Evolutionary conservation across 2,113 vertebrate genomes (phyloP).

Genomic region (Setophaga petechia): DNA sequence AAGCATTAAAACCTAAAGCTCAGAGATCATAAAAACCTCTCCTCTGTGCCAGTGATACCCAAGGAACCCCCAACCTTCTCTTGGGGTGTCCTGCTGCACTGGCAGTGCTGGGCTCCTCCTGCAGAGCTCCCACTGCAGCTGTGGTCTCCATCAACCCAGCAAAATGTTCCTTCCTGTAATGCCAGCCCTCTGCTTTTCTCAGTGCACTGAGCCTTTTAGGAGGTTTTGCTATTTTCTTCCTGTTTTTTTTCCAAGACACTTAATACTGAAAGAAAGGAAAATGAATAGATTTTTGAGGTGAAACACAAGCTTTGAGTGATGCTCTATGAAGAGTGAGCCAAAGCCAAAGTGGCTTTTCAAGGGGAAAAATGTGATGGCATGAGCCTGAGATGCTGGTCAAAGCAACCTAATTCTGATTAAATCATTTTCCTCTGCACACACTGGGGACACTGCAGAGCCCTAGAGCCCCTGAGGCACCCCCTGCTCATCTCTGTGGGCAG

Average conservation of each 20-base stretch:
- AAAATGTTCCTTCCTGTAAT: rapidly evolving
- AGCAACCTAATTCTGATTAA: background rate
- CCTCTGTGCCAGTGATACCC: rapidly evolving
- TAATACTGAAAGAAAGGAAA: background rate
- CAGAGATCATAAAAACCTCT: background rate
- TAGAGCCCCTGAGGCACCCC: background rate
- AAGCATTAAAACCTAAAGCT: background rate
- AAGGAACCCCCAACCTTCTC: rapidly evolving
- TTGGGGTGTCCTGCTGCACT: background rate
- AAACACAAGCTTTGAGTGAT: background rate
- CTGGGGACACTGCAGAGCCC: background rate
- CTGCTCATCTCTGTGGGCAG: background rate
- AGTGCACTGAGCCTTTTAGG: background rate
- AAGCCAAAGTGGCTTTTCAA: background rate
- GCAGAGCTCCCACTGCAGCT: background rate
- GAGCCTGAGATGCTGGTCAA: background rate
- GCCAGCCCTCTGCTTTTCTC: background rate
- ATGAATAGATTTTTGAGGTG: background rate
- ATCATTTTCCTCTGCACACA: background rate
- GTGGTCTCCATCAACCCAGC: background rate
- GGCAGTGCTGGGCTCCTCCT: background rate
- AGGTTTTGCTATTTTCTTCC: background rate
- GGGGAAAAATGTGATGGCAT: background rate
- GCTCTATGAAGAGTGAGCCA: background rate
- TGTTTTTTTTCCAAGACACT: background rate